Conservation (phyloP, 2,113 vertebrate species). For the Eretmochelys imbricata region DNA sequence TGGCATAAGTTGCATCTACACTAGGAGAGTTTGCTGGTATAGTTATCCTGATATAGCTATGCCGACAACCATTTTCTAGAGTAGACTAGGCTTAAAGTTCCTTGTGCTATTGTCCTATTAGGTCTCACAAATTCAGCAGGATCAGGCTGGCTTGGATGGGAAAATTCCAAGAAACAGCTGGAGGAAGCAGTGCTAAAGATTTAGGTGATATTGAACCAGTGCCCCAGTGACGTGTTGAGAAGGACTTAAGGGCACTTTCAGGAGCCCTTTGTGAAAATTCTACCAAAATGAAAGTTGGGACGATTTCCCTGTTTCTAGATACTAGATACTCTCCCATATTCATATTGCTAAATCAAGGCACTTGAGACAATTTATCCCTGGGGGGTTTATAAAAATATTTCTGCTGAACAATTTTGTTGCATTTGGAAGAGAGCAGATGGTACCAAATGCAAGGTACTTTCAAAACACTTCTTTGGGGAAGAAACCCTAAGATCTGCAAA, state of each 20-base stretch:
- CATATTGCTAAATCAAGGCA: conserved; percentile 46
- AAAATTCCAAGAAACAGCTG: background rate
- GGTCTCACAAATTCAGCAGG: background rate
- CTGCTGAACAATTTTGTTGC: conserved; percentile 37
- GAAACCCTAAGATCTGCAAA: background rate
- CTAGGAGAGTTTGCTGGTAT: background rate
- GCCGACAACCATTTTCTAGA: too few relatives aligned
- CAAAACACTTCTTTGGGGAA: background rate
- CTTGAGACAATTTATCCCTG: conserved; percentile 39
- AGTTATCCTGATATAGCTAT: background rate
- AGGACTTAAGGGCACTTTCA: background rate
- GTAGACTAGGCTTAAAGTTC: background rate
- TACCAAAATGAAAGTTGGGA: conserved; percentile 41
- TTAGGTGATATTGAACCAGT: background rate
- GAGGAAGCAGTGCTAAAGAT: background rate
- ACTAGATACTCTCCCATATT: conserved; percentile 17
- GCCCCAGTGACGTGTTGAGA: background rate
- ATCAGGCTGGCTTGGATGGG: background rate
- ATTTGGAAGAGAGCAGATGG: background rate
- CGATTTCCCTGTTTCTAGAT: conserved; percentile 25
- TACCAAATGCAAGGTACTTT: conserved; percentile 9
- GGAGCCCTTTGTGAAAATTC: background rate
- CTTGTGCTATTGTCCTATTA: background rate
- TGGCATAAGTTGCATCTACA: too few relatives aligned
- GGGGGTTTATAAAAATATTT: conserved; percentile 32